These are phyloP conservation scores for Forbesichthys papilliferus DNA, from an alignment of 2,113 vertebrate species.

Conservation along the genomic window DNA sequence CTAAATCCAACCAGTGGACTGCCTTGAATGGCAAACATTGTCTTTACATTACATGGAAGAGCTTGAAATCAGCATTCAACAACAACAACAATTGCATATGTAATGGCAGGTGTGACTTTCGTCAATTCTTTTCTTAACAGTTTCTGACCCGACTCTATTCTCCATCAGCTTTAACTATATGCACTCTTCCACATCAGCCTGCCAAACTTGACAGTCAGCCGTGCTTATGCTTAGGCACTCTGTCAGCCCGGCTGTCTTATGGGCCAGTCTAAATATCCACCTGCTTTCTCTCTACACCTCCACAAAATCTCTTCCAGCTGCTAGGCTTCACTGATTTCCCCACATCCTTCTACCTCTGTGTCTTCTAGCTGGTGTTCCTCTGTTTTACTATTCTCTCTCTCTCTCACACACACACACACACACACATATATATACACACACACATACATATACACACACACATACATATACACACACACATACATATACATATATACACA, in stretches of 20 bases:
- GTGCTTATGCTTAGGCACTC: slow-evolving; percentile 65
- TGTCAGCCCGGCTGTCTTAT: slow-evolving; percentile 63
- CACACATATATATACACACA: neutral
- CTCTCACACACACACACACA: no score
- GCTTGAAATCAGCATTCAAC: slow-evolving; percentile 35
- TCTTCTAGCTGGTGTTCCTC: slow-evolving; percentile 2
- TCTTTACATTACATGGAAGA: neutral
- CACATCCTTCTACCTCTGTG: slow-evolving; percentile 23
- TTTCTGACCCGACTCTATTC: slow-evolving; percentile 23
- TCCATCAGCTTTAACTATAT: slow-evolving; percentile 1
- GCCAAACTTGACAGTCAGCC: slow-evolving; percentile 67
- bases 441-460: no score
- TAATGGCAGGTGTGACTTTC: slow-evolving; percentile 33
- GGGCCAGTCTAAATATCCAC: slow-evolving; percentile 63
- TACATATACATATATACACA: no score
- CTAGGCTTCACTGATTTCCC: slow-evolving; percentile 1
- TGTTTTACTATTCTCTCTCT: neutral
- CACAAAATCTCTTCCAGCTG: slow-evolving; percentile 32
- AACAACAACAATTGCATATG: slow-evolving; percentile 24
- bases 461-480: no score
- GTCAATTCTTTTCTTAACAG: slow-evolving; percentile 33
- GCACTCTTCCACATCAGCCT: slow-evolving; percentile 30
- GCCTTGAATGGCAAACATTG: slow-evolving; percentile 13
- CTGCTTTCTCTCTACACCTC: slow-evolving; percentile 66
- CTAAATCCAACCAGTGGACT: slow-evolving; percentile 23